These are phyloP conservation scores for Python bivittatus DNA, from an alignment of 2,113 vertebrate species.

Conservation along the genomic window DNA sequence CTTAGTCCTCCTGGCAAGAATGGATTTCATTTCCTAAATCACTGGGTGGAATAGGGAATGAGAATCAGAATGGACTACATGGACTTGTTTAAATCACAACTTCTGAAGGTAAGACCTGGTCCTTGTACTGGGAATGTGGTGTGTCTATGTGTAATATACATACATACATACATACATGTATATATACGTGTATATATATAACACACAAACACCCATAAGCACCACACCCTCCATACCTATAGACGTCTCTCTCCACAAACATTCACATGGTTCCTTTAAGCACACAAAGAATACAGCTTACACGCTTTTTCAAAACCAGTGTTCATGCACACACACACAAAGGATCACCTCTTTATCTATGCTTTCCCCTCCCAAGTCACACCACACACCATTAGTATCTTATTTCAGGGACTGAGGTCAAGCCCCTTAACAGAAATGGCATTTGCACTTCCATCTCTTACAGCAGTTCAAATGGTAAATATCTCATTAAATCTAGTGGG, in stretches of 20 bases:
- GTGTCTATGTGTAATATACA: neutral
- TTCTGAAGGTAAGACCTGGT: neutral
- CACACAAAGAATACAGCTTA: neutral
- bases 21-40: neutral
- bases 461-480: constrained; percentile 37
- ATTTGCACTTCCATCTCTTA: constrained; percentile 35
- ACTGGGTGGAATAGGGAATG: neutral
- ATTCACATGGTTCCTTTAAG: neutral
- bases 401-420: neutral
- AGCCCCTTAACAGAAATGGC: constrained; percentile 30
- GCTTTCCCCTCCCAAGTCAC: neutral
- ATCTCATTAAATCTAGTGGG: constrained; percentile 42
- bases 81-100: neutral
- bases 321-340: neutral
- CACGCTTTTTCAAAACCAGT: neutral
- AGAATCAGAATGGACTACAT: neutral
- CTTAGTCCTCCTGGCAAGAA: neutral
- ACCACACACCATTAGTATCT: neutral
- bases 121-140: neutral
- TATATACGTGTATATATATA: neutral
- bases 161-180: no score
- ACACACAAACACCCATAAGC: neutral
- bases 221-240: neutral
- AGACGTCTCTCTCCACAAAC: neutral
- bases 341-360: neutral